These are phyloP conservation scores for Poliocrania exsul DNA, from an alignment of 2,797 vertebrate species.

Conservation along the genomic window DNA sequence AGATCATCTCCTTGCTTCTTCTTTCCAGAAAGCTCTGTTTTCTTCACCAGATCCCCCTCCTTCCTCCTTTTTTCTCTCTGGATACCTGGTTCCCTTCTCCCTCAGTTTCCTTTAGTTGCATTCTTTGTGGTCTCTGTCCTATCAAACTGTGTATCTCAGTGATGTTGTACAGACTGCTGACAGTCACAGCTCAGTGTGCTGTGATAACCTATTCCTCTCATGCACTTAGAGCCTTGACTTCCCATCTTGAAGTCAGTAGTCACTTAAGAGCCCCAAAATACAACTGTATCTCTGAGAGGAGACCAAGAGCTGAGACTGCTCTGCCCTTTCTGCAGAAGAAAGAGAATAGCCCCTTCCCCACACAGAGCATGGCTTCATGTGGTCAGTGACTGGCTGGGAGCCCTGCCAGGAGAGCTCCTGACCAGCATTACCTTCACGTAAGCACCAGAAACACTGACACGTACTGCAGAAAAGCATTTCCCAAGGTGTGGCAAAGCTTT, in stretches of 20 bases:
- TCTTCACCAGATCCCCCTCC: neutral
- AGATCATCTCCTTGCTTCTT: neutral
- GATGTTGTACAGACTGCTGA: neutral
- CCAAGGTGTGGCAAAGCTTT: neutral
- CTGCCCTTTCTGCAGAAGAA: neutral
- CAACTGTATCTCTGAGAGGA: neutral
- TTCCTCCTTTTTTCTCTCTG: neutral
- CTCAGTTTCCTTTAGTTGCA: neutral
- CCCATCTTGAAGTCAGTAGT: neutral
- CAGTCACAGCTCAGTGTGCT: neutral
- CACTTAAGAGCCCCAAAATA: neutral
- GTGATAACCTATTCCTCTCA: rapidly evolving
- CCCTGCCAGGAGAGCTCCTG: neutral
- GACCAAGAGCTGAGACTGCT: neutral
- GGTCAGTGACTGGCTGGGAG: rapidly evolving
- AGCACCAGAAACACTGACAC: slow-evolving; percentile 13
- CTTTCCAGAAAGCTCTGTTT: neutral
- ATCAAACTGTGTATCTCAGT: neutral
- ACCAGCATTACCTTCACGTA: neutral
- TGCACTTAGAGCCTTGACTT: neutral
- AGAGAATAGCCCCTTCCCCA: neutral
- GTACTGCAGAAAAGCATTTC: slow-evolving; percentile 26
- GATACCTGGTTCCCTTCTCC: neutral
- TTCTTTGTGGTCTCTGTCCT: neutral
- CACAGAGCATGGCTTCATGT: rapidly evolving